Conservation (phyloP, 1,140 invertebrate genomes). For the Zaprionus capensis region DNA sequence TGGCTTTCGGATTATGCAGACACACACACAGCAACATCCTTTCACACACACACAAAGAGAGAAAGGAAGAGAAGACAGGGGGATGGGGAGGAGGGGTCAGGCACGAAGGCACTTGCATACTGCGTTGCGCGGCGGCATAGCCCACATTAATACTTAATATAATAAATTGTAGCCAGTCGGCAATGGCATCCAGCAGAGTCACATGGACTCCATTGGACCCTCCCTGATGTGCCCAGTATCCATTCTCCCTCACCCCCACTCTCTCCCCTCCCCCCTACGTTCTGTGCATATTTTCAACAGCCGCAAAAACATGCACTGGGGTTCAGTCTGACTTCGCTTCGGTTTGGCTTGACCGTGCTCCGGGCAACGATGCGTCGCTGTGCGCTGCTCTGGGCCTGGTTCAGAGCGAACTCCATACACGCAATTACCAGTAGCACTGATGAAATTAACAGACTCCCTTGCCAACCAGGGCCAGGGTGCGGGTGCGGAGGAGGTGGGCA, state of each 20-base stretch:
- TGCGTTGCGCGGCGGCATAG: conserved; percentile 30
- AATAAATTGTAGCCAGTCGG: conserved; percentile 82
- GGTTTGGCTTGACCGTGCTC: conserved; percentile 22
- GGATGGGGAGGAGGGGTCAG: neutral
- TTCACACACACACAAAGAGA: conserved; percentile 3
- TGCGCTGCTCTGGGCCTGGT: neutral
- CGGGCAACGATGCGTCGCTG: neutral
- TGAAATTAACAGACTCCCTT: conserved; percentile 73
- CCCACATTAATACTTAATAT: conserved; percentile 81
- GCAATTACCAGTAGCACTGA: conserved; percentile 80
- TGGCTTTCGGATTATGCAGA: conserved; percentile 82
- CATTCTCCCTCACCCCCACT: neutral
- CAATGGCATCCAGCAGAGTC: conserved; percentile 59
- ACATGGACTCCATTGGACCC: neutral
- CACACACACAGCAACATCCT: conserved; percentile 46
- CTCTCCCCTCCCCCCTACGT: neutral
- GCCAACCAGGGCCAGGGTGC: neutral
- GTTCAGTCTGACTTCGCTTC: conserved; percentile 39
- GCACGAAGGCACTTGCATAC: conserved; percentile 18
- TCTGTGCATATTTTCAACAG: conserved; percentile 59
- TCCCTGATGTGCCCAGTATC: neutral
- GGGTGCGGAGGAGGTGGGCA: neutral
- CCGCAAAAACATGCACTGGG: conserved; percentile 44
- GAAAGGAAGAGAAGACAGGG: neutral
- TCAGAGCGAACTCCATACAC: conserved; percentile 61